Evolutionary conservation across 2,888 invertebrate species (phyloP).

Genomic region (Amblyjoppa proteus): DNA sequence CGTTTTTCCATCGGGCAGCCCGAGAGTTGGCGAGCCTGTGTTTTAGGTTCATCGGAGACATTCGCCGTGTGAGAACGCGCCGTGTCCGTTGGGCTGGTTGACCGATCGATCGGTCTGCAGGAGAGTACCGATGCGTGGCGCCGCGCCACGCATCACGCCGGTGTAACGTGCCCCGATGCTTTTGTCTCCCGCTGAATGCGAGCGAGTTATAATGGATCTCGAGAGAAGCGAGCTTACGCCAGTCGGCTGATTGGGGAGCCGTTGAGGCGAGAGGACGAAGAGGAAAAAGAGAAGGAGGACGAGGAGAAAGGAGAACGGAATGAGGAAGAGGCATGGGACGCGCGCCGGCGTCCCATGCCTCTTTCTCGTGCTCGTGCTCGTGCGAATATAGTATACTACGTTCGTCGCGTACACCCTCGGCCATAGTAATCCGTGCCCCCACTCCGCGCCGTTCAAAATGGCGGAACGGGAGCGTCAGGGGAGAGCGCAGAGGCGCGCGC

Average conservation of each 20-base stretch:
- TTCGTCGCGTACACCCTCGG: not conserved
- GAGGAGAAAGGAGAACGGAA: not conserved
- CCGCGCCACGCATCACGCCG: constrained; percentile 9
- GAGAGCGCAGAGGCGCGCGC: not conserved
- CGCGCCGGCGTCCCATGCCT: constrained; percentile 44
- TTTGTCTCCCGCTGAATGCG: constrained; percentile 2
- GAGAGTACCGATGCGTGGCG: constrained; percentile 5
- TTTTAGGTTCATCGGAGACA: not conserved
- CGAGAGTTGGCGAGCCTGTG: constrained; percentile 7
- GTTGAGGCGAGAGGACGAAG: not conserved
- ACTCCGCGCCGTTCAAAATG: not conserved
- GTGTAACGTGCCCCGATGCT: not conserved
- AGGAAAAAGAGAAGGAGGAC: not conserved
- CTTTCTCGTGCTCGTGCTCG: constrained; percentile 12
- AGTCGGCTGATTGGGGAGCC: not conserved
- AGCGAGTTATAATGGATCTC: not conserved
- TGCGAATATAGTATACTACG: constrained; percentile 17
- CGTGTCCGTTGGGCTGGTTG: constrained; percentile 5
- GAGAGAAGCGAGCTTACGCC: constrained; percentile 10
- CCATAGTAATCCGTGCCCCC: not conserved
- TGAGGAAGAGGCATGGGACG: not conserved
- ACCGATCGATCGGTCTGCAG: constrained; percentile 21
- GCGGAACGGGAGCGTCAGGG: constrained; percentile 8
- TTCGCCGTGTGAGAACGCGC: not conserved
- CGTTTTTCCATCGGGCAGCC: too few relatives aligned